phyloP scores from a whole-genome alignment of 1,140 invertebrate genomes.

The Zaprionus camerounensis region DNA sequence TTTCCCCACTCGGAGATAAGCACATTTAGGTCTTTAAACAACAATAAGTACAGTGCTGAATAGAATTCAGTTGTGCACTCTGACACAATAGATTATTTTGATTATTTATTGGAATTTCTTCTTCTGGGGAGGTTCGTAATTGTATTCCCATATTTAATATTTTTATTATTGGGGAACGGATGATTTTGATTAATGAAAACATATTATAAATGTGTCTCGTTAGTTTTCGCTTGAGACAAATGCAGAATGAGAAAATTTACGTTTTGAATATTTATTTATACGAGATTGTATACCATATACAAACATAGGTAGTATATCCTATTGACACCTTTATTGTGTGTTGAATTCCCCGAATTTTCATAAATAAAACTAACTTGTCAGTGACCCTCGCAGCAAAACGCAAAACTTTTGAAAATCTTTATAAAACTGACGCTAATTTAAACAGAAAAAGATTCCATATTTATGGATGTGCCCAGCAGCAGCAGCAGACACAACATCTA shows the following conservation, averaged over 20 bases:
- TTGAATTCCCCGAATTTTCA: constrained; percentile 10
- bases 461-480: constrained; percentile 16
- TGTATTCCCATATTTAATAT: no score
- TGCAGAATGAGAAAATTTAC: neutral
- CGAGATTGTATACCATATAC: neutral
- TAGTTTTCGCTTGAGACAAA: no score
- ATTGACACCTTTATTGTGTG: constrained; percentile 18
- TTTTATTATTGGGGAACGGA: no score
- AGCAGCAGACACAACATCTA: constrained; percentile 41
- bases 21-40: no score
- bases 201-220: no score
- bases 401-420: constrained; percentile 55
- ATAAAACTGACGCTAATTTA: constrained; percentile 61
- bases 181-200: no score
- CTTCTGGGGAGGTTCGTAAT: no score
- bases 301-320: neutral
- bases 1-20: no score
- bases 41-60: no score
- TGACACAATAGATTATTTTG: no score
- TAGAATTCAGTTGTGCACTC: no score
- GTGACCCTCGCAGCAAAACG: constrained; percentile 41
- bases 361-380: constrained; percentile 29
- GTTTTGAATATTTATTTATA: neutral
- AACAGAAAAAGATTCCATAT: constrained; percentile 66
- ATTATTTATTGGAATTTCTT: no score